phyloP scores from a whole-genome alignment of 2,113 vertebrate species.

The Athene cunicularia region DNA sequence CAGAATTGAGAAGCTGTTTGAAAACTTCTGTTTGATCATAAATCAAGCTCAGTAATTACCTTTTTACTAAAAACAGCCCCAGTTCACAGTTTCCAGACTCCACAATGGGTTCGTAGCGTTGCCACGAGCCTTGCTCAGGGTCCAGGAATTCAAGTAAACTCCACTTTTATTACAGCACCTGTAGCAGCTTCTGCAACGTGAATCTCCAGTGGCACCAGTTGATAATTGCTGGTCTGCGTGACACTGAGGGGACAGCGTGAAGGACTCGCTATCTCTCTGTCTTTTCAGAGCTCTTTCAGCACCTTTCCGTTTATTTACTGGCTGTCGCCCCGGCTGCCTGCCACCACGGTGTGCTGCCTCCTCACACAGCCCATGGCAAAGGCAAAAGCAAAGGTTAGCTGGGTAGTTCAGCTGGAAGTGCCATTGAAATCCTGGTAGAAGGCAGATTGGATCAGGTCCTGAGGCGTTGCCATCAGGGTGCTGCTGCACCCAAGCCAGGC shows the following conservation, averaged over 20 bases:
- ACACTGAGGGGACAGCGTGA: neutral
- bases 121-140: neutral
- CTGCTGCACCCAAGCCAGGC: neutral
- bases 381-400: neutral
- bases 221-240: neutral
- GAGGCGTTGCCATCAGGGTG: neutral
- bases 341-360: neutral
- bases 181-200: neutral
- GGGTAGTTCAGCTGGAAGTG: neutral
- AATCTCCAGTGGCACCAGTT: neutral
- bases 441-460: neutral
- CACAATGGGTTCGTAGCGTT: neutral
- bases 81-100: neutral
- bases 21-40: slow-evolving; percentile 37
- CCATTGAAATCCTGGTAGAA: neutral
- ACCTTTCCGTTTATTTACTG: neutral
- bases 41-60: neutral
- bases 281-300: neutral
- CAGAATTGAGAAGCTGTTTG: neutral
- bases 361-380: neutral
- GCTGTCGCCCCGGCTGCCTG: neutral
- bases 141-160: neutral
- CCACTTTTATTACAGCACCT: neutral
- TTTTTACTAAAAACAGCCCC: neutral
- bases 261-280: neutral